Evolutionary conservation across 23 tunicate species (phyloP).

Genomic region (Diplosoma virens): DNA sequence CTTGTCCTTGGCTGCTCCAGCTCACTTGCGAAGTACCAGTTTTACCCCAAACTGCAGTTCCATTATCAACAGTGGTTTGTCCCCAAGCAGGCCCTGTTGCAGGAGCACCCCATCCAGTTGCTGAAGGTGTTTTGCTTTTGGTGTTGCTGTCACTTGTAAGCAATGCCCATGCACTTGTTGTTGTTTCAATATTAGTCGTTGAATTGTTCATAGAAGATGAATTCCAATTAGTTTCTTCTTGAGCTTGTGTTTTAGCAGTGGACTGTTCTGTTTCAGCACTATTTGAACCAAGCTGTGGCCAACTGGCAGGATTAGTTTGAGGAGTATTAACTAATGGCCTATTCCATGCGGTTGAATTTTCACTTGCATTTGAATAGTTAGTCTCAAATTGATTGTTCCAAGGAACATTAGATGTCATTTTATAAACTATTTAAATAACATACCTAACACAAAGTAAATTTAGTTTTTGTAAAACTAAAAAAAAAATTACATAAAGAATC

Average conservation of each 20-base stretch:
- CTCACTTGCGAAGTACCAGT: slow-evolving; percentile 43
- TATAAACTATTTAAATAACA: not conserved
- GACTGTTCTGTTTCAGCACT: slow-evolving; percentile 32
- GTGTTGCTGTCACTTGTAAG: slow-evolving; percentile 3
- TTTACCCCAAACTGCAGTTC: slow-evolving; percentile 75
- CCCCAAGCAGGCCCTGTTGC: slow-evolving; percentile 39
- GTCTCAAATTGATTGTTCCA: slow-evolving; percentile 41
- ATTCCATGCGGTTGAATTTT: slow-evolving; percentile 18
- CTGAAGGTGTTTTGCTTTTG: not conserved
- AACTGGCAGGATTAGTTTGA: slow-evolving; percentile 72
- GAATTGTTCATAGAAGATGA: slow-evolving; percentile 2
- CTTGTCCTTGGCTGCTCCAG: slow-evolving; percentile 57
- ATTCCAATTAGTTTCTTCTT: slow-evolving; percentile 55
- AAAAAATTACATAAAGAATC: too few relatives aligned
- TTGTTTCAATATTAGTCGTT: slow-evolving; percentile 34
- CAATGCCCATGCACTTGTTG: slow-evolving; percentile 54
- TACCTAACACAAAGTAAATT: too few relatives aligned
- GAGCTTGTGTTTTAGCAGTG: slow-evolving; percentile 26
- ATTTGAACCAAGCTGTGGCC: slow-evolving; percentile 86
- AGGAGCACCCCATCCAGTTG: slow-evolving; percentile 81
- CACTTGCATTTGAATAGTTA: not conserved
- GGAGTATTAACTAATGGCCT: slow-evolving; percentile 62
- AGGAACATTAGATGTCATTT: slow-evolving; percentile 36
- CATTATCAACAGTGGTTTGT: slow-evolving; percentile 52
- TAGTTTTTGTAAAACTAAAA: too few relatives aligned